phyloP scores from a whole-genome alignment of 2,888 invertebrate genomes.

The Coleophora deauratella region DNA sequence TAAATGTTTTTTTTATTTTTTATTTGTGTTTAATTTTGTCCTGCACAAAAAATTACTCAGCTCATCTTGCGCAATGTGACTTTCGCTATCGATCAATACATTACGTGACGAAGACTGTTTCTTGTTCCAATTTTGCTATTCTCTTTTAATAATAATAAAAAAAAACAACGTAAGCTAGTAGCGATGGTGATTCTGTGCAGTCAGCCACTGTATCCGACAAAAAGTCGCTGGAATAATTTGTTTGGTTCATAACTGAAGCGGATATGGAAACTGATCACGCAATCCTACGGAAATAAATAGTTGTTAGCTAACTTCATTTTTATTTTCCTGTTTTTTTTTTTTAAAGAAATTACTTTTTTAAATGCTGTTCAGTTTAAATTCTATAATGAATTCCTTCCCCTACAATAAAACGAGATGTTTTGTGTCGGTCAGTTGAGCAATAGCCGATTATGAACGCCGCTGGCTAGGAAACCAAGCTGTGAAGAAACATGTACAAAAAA shows the following conservation, averaged over 20 bases:
- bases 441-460: too few species aligned
- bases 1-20: constrained; percentile 15
- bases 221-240: constrained; percentile 37
- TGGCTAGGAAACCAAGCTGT: too few species aligned
- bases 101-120: constrained; percentile 53
- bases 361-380: too few species aligned
- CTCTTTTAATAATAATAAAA: too few species aligned
- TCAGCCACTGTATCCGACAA: constrained; percentile 45
- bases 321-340: too few species aligned
- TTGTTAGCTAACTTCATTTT: too few species aligned
- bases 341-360: too few species aligned
- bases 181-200: constrained; percentile 29
- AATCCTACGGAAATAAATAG: neutral
- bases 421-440: too few species aligned
- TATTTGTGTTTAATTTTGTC: constrained; percentile 12
- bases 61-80: constrained; percentile 41
- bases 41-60: constrained; percentile 4
- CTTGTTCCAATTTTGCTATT: constrained; percentile 36
- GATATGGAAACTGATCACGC: neutral
- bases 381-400: too few species aligned
- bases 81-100: constrained; percentile 54
- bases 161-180: constrained; percentile 30
- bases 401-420: too few species aligned
- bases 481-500: too few species aligned
- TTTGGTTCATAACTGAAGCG: constrained; percentile 1